Evolutionary conservation across 2,113 vertebrate species (phyloP), one percentile per base, ranked within the genome.

Genomic region (Lontra canadensis): DNA sequence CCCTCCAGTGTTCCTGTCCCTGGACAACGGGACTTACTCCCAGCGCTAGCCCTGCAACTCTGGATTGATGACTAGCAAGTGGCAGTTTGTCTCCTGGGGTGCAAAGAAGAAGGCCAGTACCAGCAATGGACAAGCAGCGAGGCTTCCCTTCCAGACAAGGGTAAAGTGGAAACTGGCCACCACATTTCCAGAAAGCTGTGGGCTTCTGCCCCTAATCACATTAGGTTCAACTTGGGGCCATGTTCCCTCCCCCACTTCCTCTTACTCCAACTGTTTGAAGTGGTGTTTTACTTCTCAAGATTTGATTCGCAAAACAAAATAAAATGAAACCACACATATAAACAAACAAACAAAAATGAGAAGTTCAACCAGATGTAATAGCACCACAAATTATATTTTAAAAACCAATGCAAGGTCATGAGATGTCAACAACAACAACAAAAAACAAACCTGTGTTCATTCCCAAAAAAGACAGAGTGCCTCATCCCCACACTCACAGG

Each of bases 21-120:
- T 98, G 96, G 93, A 98, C 95, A 97, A 78, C 44, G 85, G 96
- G 97, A 97, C 65, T 80, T 29, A 36, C 92, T 97, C 93, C 97
- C 96, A 92, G 92, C 0, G 69, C 91, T 98, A 88, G 76, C 87
- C 94, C 18, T 86, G 23, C 31, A 69, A 42, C 44, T 85, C 85
- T 42, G 21, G 23, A 12, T 7, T 26, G 26, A 85, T 55, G 15
- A 12, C 49, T 65, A 91, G 23, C 31, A 36, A 80, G 73, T 34
- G 61, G 9, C n/a, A 52, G 23, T 13, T 55, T 79, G 17, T 79
- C 15, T 26, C 25, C 34, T 42, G 26, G 73, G 31, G 63, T 34
- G 17, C 25, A 61, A 93, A 69, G 57, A 76, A 69, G 49, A 65
- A 90, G 14, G 17, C 36, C 13, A 57, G 15, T 18, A n/a, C 76